Evolutionary conservation across 2,797 vertebrate genomes (phyloP).

Genomic region (Melanogrammus aeglefinus): DNA sequence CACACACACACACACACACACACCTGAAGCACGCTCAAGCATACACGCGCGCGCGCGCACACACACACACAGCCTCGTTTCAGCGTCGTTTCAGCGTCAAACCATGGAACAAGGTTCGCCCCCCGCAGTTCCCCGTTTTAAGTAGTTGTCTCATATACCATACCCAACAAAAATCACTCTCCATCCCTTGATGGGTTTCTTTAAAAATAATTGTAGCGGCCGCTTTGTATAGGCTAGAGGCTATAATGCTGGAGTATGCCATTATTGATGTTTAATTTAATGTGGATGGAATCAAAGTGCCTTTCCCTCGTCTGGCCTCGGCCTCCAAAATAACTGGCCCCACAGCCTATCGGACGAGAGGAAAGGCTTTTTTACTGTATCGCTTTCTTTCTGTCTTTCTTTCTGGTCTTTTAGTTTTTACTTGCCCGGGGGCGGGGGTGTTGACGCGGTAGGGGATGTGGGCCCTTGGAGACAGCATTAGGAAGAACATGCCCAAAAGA

Average conservation of each 20-base stretch:
- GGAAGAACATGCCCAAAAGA: conserved; percentile 14
- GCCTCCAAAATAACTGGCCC: not conserved
- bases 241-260: conserved; percentile 6
- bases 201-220: not conserved
- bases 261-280: conserved; percentile 54
- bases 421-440: not conserved
- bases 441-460: not conserved
- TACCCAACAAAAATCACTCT: not conserved
- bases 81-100: not conserved
- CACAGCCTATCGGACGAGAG: not conserved
- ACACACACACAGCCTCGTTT: too few species aligned
- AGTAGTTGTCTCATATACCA: not conserved
- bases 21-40: too few species aligned
- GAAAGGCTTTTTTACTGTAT: not conserved
- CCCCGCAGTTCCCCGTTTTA: not conserved
- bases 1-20: not conserved
- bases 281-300: conserved; percentile 44
- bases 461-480: conserved; percentile 12
- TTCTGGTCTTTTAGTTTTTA: not conserved
- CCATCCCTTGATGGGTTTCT: not conserved
- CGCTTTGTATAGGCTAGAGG: not conserved
- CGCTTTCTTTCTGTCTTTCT: not conserved
- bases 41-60: not conserved
- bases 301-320: too few species aligned
- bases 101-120: not conserved